phyloP scores from a whole-genome alignment of 2,888 invertebrate genomes.

The Drosophila hamatofila region DNA sequence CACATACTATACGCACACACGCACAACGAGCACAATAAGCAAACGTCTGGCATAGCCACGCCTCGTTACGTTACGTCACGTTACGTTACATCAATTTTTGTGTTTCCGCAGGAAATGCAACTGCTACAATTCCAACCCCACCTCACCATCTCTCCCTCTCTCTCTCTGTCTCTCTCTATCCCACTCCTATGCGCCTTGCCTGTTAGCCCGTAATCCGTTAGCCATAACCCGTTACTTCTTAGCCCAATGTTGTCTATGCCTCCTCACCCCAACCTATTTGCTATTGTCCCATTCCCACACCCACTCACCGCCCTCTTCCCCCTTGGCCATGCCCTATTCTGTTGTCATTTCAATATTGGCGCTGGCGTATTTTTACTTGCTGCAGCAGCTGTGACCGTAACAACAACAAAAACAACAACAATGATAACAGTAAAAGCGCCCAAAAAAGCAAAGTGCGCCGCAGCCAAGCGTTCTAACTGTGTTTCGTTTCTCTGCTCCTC shows the following conservation, averaged over 20 bases:
- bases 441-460: constrained; percentile 60
- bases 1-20: constrained; percentile 28
- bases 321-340: constrained; percentile 40
- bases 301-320: background rate
- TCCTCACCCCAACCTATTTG: background rate
- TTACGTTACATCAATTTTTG: constrained; percentile 80
- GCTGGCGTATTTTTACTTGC: constrained; percentile 76
- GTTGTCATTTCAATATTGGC: constrained; percentile 80
- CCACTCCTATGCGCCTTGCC: constrained; percentile 8
- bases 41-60: constrained; percentile 59
- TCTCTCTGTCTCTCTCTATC: background rate
- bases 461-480: constrained; percentile 64
- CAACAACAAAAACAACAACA: constrained; percentile 35
- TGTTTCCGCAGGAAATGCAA: constrained; percentile 80
- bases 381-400: constrained; percentile 73
- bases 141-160: background rate
- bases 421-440: constrained; percentile 57
- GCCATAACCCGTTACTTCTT: constrained; percentile 63
- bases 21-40: constrained; percentile 47
- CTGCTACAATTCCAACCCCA: constrained; percentile 57
- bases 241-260: constrained; percentile 24
- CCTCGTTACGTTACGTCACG: constrained; percentile 79
- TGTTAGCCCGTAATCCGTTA: constrained; percentile 42
- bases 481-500: constrained; percentile 48
- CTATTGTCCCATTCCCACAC: constrained; percentile 1